phyloP scores from a whole-genome alignment of 2,113 vertebrate genomes.

The Pelvicachromis taeniatus region DNA sequence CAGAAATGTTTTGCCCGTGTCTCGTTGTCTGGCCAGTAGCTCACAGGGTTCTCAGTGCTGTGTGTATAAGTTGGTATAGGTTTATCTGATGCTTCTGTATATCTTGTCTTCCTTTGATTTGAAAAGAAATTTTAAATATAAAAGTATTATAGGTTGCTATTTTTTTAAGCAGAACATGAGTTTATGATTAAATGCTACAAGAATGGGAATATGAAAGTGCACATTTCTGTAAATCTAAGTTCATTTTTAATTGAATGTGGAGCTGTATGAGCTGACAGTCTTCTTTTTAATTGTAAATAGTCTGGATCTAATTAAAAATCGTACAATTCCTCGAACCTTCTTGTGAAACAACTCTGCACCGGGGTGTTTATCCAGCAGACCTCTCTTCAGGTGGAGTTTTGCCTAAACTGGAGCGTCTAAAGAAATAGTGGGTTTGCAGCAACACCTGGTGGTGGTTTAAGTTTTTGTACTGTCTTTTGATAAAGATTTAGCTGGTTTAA shows the following conservation, averaged over 20 bases:
- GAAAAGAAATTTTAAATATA: conserved; percentile 84
- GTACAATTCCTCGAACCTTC: conserved; percentile 39
- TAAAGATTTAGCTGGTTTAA: background rate
- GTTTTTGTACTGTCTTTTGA: background rate
- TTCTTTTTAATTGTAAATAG: conserved; percentile 74
- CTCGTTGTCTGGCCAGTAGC: conserved; percentile 71
- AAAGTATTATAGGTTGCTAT: conserved; percentile 86
- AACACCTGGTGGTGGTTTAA: conserved; percentile 9
- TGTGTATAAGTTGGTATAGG: conserved; percentile 81
- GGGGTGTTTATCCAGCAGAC: background rate
- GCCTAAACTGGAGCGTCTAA: fast-evolving
- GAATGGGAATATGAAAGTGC: conserved; percentile 53
- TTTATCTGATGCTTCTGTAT: conserved; percentile 82
- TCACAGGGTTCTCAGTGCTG: conserved; percentile 70
- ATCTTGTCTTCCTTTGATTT: conserved; percentile 82
- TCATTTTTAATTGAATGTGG: conserved; percentile 68
- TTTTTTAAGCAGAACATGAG: conserved; percentile 77
- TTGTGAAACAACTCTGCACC: background rate
- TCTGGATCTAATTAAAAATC: conserved; percentile 74
- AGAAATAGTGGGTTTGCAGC: background rate
- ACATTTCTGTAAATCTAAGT: conserved; percentile 61
- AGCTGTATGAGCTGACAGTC: conserved; percentile 63
- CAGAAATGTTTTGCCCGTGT: conserved; percentile 53
- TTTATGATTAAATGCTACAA: conserved; percentile 68
- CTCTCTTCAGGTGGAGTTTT: background rate